Percentiles rank a stretch among this genome's conserved stretches.
Conservation (phyloP, 2,888 invertebrate species). For the Drosophila paranaensis region DNA sequence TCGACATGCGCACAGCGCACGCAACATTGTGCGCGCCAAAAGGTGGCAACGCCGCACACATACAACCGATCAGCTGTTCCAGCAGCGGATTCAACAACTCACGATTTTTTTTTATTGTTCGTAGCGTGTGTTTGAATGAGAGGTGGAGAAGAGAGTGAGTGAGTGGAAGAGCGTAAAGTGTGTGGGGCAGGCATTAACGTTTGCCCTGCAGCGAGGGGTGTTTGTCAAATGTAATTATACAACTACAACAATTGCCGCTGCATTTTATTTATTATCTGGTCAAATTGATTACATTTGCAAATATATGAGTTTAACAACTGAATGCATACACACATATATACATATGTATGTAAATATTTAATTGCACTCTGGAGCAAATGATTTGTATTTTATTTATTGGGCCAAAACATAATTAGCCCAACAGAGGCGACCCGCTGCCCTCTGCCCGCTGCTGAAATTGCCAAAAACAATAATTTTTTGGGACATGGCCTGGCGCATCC, state of each 20-base stretch:
- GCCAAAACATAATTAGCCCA: constrained; percentile 49
- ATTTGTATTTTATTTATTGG: constrained; percentile 49
- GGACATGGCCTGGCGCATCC: constrained; percentile 50
- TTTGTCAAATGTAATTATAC: constrained; percentile 64
- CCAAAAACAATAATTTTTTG: constrained; percentile 39
- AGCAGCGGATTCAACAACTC: constrained; percentile 51
- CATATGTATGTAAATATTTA: constrained; percentile 13
- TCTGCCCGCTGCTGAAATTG: constrained; percentile 2
- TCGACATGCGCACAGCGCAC: constrained; percentile 58
- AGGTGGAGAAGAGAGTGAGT: not conserved
- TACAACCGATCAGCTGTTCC: constrained; percentile 47
- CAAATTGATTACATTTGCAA: constrained; percentile 64
- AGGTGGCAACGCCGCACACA: constrained; percentile 62
- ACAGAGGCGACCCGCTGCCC: not conserved
- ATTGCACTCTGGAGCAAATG: constrained; percentile 32
- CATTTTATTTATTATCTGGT: constrained; percentile 53
- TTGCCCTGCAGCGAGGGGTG: constrained; percentile 58
- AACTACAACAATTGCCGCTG: constrained; percentile 37
- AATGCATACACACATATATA: not conserved
- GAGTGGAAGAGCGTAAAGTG: not conserved
- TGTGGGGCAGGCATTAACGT: not conserved
- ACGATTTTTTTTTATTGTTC: constrained; percentile 9
- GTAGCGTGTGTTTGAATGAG: constrained; percentile 7
- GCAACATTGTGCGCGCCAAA: constrained; percentile 25
- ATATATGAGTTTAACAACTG: constrained; percentile 6